These are phyloP conservation scores for Clarias platycephalus DNA, from an alignment of 2,797 vertebrate species.

Conservation along the genomic window DNA sequence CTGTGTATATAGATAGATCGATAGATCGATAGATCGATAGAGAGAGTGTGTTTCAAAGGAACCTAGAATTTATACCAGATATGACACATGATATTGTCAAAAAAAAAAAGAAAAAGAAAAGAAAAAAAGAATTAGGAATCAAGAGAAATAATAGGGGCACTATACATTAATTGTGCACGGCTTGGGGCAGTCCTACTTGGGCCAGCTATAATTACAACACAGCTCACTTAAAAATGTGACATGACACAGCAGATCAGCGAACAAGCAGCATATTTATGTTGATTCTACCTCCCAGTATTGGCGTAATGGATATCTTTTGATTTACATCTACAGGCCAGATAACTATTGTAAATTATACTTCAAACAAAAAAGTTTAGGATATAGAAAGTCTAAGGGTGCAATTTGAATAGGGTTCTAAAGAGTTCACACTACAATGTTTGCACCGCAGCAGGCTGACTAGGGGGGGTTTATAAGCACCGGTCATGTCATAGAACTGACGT, in stretches of 20 bases:
- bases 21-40: too few relatives aligned
- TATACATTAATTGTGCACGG: neutral
- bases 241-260: neutral
- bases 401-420: constrained; percentile 1
- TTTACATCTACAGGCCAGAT: neutral
- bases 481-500: neutral
- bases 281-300: neutral
- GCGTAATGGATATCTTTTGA: constrained; percentile 11
- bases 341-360: constrained; percentile 1
- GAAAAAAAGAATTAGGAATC: neutral
- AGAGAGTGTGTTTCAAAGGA: neutral
- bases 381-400: neutral
- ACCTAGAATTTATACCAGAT: neutral
- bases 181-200: neutral
- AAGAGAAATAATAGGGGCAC: neutral
- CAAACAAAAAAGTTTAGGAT: neutral
- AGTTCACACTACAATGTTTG: neutral
- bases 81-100: neutral
- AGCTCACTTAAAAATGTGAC: constrained; percentile 3
- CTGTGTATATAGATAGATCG: too few relatives aligned
- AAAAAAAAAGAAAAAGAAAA: too few relatives aligned
- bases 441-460: neutral
- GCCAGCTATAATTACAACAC: neutral
- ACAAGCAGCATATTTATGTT: constrained; percentile 5
- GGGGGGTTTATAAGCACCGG: neutral